Evolutionary conservation across 2,888 invertebrate species (phyloP), one percentile per base, ranked within the genome.

Genomic region (Tetragonisca angustula): DNA sequence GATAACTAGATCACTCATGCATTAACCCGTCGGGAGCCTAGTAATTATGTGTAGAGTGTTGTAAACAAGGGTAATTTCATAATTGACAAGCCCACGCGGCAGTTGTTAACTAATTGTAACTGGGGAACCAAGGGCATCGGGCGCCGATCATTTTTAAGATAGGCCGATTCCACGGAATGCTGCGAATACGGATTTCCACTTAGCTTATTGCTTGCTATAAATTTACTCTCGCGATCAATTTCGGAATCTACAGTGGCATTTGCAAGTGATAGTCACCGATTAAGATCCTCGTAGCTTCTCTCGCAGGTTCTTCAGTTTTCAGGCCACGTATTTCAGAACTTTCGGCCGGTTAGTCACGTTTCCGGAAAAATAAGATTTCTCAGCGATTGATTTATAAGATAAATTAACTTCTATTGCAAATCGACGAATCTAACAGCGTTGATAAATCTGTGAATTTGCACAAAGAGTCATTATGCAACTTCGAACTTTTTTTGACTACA

Each of bases 21-120:
- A 78, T 87, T 87, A 89, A 87, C 81, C 78, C 76, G 75, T 56
- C 65, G 62, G 36, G 74, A 73, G 50, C 49, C 43, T 49, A 84
- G 87, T 88, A 88, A 91, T 91, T 86, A 86, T 79, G 86, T 69
- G 80, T 68, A 72, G 85, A 79, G 85, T 88, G 85, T 88, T 80
- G 90, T 89, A 91, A 92, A 90, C 89, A 90, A 91, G 90, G 86
- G 85, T 93, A 91, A 93, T 93, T 91, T 91, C 88, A 91, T 93
- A 93, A 93, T 93, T 93, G 92, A 65, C 88, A 86, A 86, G 84
- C 92, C 92, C 88, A 93, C 92, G 90, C 91, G 88, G 80, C 65
- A 73, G 86, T 90, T 81, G 91, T 92, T 92, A 88, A 90, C 88
- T 93, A 92, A 93, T 93, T 92, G 89, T 85, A 87, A 76, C 84